Evolutionary conservation across 2,113 vertebrate species (phyloP), one percentile per base, ranked within the genome.

Genomic region (Pollimyrus isidori): DNA sequence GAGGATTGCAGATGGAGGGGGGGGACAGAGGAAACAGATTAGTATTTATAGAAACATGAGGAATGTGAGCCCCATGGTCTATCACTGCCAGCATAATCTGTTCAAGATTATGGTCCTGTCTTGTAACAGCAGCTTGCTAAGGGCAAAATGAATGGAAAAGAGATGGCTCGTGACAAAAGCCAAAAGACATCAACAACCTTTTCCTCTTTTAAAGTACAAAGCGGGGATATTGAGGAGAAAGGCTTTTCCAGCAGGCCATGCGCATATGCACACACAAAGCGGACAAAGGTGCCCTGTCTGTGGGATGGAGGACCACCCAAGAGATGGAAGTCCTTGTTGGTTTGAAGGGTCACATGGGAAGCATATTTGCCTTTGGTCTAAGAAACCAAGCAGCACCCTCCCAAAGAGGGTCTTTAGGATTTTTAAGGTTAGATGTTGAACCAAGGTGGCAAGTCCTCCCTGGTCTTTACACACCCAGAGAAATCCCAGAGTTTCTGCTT

Each of bases 11-110:
- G 97, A 97, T 96, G 94, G 19, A 45, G 45, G 45, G 45, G 45
- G 45, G 83, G 45, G 7, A 94, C 94, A 96, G 95, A 97, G 97
- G 97, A 98, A 97, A 96, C 95, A 88, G 89, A 93, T 91, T 95
- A 94, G 96, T 98, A 99, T 98, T 98, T 98, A 97, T 97, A 97
- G 97, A 96, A 96, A 95, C 90, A 92, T 94, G 93, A 96, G 96
- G 97, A 97, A 98, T 97, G 97, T 95, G 95, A 94, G 91, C 83
- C 92, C 92, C 94, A 97, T 97, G 96, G 97, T 96, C 97, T 97
- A 95, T 96, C 95, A 93, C 95, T 95, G 91, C 95, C 95, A 91
- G 90, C 89, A 93, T 95, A 93, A 96, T 96, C 96, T 97, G 96
- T 97, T 97, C 96, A 94, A 94, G 94, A 94, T 97, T 96, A 95